Conservation (phyloP, 2,888 invertebrate genomes). For the Synanthedon vespiformis region DNA sequence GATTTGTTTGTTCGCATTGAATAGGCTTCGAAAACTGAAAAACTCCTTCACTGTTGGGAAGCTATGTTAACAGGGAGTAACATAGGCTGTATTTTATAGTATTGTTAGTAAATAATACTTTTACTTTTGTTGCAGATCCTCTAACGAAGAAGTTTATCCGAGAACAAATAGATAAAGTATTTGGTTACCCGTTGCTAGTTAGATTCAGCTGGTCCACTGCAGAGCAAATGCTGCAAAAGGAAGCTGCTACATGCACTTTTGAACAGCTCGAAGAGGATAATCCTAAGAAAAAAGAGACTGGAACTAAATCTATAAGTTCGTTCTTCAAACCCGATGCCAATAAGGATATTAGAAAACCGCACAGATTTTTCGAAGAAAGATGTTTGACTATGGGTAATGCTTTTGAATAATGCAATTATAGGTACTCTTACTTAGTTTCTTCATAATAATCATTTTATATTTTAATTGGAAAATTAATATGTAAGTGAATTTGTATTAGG, state of each 20-base stretch:
- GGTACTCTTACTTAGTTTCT: background rate
- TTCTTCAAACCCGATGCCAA: constrained; percentile 60
- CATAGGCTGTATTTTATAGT: no score
- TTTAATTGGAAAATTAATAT: no score
- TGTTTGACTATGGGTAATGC: constrained; percentile 66
- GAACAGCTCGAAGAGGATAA: constrained; percentile 73
- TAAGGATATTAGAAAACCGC: constrained; percentile 57
- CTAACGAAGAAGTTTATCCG: constrained; percentile 91
- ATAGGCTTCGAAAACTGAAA: no score
- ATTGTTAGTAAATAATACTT: background rate
- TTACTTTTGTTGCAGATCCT: constrained; percentile 78
- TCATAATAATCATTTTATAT: no score
- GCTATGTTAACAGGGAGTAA: no score
- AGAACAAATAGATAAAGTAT: constrained; percentile 86
- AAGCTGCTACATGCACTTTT: constrained; percentile 79
- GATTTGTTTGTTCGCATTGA: no score
- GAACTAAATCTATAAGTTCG: constrained; percentile 70
- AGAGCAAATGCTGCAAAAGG: constrained; percentile 79
- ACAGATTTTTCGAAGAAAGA: constrained; percentile 77
- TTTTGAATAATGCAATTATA: constrained; percentile 33
- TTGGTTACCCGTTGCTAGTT: constrained; percentile 94
- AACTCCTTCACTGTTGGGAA: no score
- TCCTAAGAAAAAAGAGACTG: constrained; percentile 33
- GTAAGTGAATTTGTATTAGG: no score
- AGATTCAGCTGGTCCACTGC: constrained; percentile 99